phyloP scores from a whole-genome alignment of 2,797 vertebrate species.

The Sebastes goodei region DNA sequence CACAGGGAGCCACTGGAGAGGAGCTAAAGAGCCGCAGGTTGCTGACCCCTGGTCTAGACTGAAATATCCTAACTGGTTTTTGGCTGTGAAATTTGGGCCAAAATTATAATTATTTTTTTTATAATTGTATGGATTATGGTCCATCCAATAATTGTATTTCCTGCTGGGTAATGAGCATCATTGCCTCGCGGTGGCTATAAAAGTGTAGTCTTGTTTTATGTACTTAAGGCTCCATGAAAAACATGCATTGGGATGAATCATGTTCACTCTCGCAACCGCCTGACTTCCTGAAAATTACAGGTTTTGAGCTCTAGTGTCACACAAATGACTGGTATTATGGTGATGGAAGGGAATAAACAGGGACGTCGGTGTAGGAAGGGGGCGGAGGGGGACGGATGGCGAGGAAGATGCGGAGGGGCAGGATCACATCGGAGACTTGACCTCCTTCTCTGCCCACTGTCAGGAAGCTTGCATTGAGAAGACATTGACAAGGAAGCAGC shows the following conservation, averaged over 20 bases:
- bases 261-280: slow-evolving; percentile 34
- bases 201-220: neutral
- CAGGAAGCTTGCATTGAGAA: slow-evolving; percentile 5
- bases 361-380: slow-evolving; percentile 43
- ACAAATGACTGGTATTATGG: slow-evolving; percentile 72
- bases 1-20: too few species aligned
- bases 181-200: neutral
- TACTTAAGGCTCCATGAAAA: slow-evolving; percentile 4
- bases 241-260: slow-evolving; percentile 15
- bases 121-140: neutral
- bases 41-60: neutral
- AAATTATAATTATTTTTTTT: too few species aligned
- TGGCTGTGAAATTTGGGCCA: too few species aligned
- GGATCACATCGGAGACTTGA: slow-evolving; percentile 32
- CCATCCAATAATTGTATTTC: neutral
- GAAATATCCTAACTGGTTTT: neutral
- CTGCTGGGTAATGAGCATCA: neutral
- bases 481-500: slow-evolving; percentile 10
- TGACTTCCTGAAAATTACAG: slow-evolving; percentile 61
- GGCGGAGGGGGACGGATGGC: slow-evolving; percentile 21
- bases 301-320: slow-evolving; percentile 43
- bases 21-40: neutral
- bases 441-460: slow-evolving; percentile 46
- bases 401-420: slow-evolving; percentile 13
- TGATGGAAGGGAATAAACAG: slow-evolving; percentile 64